Evolutionary conservation across 2,888 invertebrate species (phyloP), one percentile per base, ranked within the genome.

Genomic region (Apantesis nais): DNA sequence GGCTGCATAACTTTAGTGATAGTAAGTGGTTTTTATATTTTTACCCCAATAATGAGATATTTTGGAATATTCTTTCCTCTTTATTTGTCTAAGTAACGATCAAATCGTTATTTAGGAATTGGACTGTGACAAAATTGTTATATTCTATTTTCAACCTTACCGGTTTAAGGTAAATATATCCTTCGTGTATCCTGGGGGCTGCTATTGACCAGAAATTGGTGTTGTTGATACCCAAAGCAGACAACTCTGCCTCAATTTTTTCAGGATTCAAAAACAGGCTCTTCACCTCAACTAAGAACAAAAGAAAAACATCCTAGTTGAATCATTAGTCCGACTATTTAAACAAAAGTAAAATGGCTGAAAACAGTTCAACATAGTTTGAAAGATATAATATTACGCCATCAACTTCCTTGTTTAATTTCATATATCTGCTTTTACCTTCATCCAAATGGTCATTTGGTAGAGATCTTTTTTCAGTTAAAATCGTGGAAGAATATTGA

Each of bases 141-240:
- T 48, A 8, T 34, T n/a, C 11, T 52, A 9, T 52, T 52, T n/a
- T 52, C 2, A 52, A 22, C 75, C 85, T 74, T 83, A 94, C 94
- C 79, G 93, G 92, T 74, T 89, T 91, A 0, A 94, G 78, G 2
- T 86, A 78, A 0, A 94, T 78, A n/a, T 88, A 73, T 3, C 94
- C 94, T 1, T 85, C 85, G 7, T 86, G 87, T 16, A 94, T 82
- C 22, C 89, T 79, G 1, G 92, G 92, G 2, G 93, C 94, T 9
- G 93, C 93, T 62, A 93, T 71, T 0, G 93, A 93, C 94, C 94
- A 95, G 87, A 94, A 94, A 83, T 93, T 92, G 55, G 94, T 93
- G 82, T 93, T 90, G 81, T 94, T 94, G 78, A 94, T 88, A 25
- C 94, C 94, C 0, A 91, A 82, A 0, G 75, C 73, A 25, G 74